Percentiles rank a stretch among this genome's conserved stretches.
Conservation (phyloP, 2,797 vertebrate genomes). For the Smutsia temminckii region DNA sequence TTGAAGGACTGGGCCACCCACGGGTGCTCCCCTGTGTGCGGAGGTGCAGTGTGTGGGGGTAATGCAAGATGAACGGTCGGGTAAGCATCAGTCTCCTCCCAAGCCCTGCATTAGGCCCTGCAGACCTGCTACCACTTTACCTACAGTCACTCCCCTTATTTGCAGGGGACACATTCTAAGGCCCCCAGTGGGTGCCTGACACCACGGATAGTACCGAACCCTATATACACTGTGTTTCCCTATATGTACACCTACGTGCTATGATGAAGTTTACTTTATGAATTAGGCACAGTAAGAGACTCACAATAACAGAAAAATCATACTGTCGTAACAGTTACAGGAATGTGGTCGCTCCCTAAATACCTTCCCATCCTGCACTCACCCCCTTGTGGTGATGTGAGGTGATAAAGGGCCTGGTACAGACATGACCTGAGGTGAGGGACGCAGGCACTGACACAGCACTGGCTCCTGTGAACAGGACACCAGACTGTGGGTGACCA, state of each 20-base stretch:
- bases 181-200: neutral
- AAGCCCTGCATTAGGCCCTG: neutral
- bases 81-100: neutral
- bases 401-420: accelerated
- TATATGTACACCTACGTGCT: neutral
- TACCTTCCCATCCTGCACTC: neutral
- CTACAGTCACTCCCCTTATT: neutral
- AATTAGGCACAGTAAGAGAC: neutral
- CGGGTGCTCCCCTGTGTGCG: neutral
- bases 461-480: too few species aligned
- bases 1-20: neutral
- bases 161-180: neutral
- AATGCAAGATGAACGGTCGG: neutral
- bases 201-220: accelerated
- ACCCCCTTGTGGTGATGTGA: neutral
- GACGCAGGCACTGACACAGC: neutral
- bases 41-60: neutral
- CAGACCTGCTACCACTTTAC: neutral
- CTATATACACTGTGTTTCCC: too few species aligned
- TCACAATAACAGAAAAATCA: neutral
- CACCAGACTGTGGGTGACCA: neutral
- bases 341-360: neutral
- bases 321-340: too few species aligned
- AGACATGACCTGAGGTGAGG: neutral
- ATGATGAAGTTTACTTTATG: neutral